Evolutionary conservation across 2,113 vertebrate species (phyloP).

Genomic region (Malurus alboscapulatus): DNA sequence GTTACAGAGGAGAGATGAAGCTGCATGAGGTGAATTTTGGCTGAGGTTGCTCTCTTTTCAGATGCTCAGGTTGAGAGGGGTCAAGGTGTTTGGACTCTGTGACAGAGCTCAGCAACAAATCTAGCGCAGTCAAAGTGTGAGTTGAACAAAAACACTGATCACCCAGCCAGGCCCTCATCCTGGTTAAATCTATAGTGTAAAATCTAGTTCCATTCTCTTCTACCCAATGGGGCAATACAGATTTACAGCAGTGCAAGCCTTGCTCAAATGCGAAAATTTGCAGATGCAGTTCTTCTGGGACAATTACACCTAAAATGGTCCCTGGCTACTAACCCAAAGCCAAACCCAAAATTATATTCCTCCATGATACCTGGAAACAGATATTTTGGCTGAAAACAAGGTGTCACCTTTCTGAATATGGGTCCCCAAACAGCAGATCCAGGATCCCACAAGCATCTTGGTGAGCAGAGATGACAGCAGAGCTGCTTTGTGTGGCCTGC

Average conservation of each 20-base stretch:
- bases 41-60: background rate
- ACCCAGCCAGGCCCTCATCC: background rate
- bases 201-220: background rate
- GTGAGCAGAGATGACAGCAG: background rate
- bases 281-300: background rate
- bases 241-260: background rate
- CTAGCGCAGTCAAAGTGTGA: background rate
- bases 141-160: background rate
- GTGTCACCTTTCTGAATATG: background rate
- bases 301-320: background rate
- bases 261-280: background rate
- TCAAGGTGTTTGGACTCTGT: background rate
- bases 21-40: background rate
- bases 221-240: background rate
- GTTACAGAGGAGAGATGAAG: background rate
- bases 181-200: background rate
- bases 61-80: background rate
- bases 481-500: background rate
- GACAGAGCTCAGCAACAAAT: background rate
- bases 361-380: background rate
- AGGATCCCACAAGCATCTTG: background rate
- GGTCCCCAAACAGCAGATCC: background rate
- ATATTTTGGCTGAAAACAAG: background rate
- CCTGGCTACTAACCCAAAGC: background rate
- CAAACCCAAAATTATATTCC: background rate